Evolutionary conservation across 2,113 vertebrate species (phyloP).

Genomic region (Holacanthus passer): DNA sequence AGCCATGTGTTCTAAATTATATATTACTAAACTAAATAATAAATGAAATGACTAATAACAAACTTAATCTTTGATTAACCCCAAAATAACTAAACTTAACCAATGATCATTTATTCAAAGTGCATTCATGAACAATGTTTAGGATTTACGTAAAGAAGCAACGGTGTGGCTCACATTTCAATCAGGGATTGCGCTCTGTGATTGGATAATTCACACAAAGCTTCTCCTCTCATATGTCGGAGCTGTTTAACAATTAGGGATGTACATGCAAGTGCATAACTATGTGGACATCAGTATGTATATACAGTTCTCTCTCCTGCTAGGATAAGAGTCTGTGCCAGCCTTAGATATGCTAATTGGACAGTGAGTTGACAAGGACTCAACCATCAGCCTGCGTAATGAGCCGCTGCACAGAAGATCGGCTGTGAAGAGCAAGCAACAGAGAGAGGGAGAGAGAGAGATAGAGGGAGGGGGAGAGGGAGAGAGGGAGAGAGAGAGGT

Average conservation of each 20-base stretch:
- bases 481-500: conserved; percentile 10
- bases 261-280: conserved; percentile 68
- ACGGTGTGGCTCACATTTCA: background rate
- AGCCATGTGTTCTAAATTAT: background rate
- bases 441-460: conserved; percentile 33
- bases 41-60: conserved; percentile 4
- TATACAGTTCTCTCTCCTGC: conserved; percentile 53
- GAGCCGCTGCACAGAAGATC: conserved; percentile 70
- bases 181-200: conserved; percentile 9
- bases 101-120: conserved; percentile 19
- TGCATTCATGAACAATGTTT: conserved; percentile 24
- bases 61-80: conserved; percentile 1
- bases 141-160: background rate
- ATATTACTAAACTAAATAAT: conserved; percentile 3
- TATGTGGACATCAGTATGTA: conserved; percentile 76
- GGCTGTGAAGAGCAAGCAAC: conserved; percentile 51
- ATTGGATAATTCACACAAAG: conserved; percentile 33
- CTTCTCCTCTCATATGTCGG: conserved; percentile 42
- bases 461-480: conserved; percentile 34
- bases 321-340: conserved; percentile 62
- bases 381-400: conserved; percentile 78
- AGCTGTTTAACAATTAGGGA: conserved; percentile 67
- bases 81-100: background rate
- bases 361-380: conserved; percentile 80
- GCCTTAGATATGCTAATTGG: conserved; percentile 81